Conservation (phyloP, 2,888 invertebrate genomes). For the Apomyelois bistriatella region DNA sequence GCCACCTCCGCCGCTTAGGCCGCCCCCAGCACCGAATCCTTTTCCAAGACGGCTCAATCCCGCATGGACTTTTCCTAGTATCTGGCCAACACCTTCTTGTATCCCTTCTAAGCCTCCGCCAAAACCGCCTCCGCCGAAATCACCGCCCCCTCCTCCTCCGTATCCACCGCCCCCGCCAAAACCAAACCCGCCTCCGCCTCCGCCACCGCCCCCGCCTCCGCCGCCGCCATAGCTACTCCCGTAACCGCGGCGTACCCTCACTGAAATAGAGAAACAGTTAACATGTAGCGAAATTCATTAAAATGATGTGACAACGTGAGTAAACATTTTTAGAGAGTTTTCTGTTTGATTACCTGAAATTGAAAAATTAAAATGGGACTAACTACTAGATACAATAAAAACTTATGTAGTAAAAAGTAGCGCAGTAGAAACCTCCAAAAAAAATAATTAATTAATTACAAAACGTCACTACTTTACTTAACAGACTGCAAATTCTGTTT, state of each 20-base stretch:
- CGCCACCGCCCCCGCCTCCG: slow-evolving; percentile 35
- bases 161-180: slow-evolving; percentile 8
- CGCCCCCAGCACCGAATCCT: slow-evolving; percentile 16
- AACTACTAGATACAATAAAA: too few relatives aligned
- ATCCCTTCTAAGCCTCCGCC: slow-evolving; percentile 42
- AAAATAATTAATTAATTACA: too few relatives aligned
- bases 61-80: slow-evolving; percentile 46
- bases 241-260: slow-evolving; percentile 51
- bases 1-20: slow-evolving; percentile 21
- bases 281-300: neutral
- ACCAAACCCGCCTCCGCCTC: slow-evolving; percentile 33
- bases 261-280: slow-evolving; percentile 38
- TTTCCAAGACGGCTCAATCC: slow-evolving; percentile 38
- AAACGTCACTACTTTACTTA: too few relatives aligned
- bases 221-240: slow-evolving; percentile 37
- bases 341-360: too few relatives aligned
- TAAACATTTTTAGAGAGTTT: too few relatives aligned
- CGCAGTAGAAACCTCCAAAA: too few relatives aligned
- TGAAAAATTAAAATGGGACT: too few relatives aligned
- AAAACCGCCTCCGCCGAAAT: slow-evolving; percentile 36
- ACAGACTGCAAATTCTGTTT: too few relatives aligned
- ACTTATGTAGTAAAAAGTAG: too few relatives aligned
- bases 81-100: slow-evolving; percentile 44
- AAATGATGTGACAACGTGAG: neutral
- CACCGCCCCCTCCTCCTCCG: slow-evolving; percentile 22